These are phyloP conservation scores for Pediacus dermestoides DNA, from an alignment of 2,888 invertebrate species.

Conservation along the genomic window DNA sequence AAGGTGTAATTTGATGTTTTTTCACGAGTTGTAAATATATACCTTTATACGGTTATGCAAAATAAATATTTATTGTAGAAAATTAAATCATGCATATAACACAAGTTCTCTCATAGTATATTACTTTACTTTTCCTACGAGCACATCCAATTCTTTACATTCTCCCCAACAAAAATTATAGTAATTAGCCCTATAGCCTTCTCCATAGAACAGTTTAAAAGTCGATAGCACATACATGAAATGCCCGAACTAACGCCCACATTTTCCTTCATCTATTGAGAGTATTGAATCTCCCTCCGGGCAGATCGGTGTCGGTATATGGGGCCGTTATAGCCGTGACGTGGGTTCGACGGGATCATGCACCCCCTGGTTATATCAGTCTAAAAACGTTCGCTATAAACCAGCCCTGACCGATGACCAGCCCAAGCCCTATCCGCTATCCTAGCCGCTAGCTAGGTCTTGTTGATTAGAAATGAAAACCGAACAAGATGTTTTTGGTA, in stretches of 20 bases:
- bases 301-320: constrained; percentile 29
- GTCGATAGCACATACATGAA: constrained; percentile 4
- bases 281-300: constrained; percentile 29
- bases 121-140: too few relatives aligned
- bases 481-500: constrained; percentile 10
- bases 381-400: constrained; percentile 7
- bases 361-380: constrained; percentile 15
- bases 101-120: too few relatives aligned
- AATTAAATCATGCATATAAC: too few relatives aligned
- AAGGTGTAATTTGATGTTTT: too few relatives aligned
- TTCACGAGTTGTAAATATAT: too few relatives aligned
- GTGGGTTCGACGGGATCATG: constrained; percentile 35
- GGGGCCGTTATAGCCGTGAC: constrained; percentile 35
- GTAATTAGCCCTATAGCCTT: too few relatives aligned
- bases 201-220: too few relatives aligned
- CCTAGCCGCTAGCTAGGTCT: background rate
- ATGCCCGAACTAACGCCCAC: constrained; percentile 23
- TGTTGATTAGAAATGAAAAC: constrained; percentile 8
- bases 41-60: too few relatives aligned
- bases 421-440: background rate
- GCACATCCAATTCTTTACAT: too few relatives aligned
- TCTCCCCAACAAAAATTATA: too few relatives aligned
- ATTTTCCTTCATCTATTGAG: constrained; percentile 27
- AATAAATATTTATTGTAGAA: too few relatives aligned
- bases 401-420: constrained; percentile 5